Percentiles rank a stretch among this genome's conserved stretches.
phyloP scores from a whole-genome alignment of 2,888 invertebrate species.

The Drosophila histrio region DNA sequence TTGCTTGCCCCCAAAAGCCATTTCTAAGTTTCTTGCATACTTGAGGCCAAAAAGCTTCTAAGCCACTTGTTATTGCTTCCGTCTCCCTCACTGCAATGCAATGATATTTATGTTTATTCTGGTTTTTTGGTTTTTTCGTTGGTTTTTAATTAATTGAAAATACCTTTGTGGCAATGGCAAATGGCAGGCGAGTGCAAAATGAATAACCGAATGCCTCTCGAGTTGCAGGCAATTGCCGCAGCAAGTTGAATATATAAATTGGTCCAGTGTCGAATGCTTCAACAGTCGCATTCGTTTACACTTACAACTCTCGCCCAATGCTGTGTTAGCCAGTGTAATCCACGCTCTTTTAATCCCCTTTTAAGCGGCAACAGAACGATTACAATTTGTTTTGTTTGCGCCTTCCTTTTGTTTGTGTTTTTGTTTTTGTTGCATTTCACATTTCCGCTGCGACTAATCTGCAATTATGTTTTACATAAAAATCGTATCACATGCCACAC shows the following conservation, averaged over 20 bases:
- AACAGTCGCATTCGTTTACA: neutral
- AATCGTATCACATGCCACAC: constrained; percentile 67
- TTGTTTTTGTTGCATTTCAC: constrained; percentile 37
- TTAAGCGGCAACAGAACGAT: constrained; percentile 69
- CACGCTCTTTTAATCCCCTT: constrained; percentile 65
- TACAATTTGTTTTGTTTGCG: constrained; percentile 52
- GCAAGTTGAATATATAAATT: constrained; percentile 5
- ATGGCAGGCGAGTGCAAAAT: constrained; percentile 3
- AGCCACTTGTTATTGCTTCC: constrained; percentile 21
- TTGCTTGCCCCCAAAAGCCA: constrained; percentile 33
- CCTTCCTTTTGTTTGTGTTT: constrained; percentile 6
- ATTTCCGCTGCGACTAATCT: constrained; percentile 72
- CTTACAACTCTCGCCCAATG: neutral
- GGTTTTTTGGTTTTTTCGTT: constrained; percentile 3
- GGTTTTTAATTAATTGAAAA: constrained; percentile 74
- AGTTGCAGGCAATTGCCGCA: neutral
- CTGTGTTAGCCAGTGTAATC: constrained; percentile 30
- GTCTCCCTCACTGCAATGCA: neutral
- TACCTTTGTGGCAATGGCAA: constrained; percentile 45
- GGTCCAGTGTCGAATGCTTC: constrained; percentile 12
- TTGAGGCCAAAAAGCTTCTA: constrained; percentile 21
- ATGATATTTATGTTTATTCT: neutral
- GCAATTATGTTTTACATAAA: constrained; percentile 78
- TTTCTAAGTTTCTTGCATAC: constrained; percentile 17
- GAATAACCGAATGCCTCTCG: constrained; percentile 5